Evolutionary conservation across 2,888 invertebrate species (phyloP), one percentile per base, ranked within the genome.

Genomic region (Brachyopa scutellaris): DNA sequence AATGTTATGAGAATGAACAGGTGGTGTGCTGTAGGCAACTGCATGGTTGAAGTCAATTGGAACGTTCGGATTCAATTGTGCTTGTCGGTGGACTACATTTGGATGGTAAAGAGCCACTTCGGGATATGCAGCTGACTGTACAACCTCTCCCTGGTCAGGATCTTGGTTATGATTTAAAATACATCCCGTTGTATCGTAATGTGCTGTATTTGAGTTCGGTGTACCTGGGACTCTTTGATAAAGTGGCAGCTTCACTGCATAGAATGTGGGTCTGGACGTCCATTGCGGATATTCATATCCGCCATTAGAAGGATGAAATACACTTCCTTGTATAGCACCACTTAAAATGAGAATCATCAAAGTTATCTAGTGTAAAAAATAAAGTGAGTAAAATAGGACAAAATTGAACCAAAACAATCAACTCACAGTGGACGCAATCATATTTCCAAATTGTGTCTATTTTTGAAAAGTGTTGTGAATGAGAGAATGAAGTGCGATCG

Each of bases 21-120:
- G 17, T 33, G 51, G 51, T 3, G n/a, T 19, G 6, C 5, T 29
- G 15, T 17, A 49, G 11, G n/a, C 23, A 23, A 7, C 11, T 7
- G 40, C 2, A 2, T 6, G 33, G 11, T 23, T 47, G 23, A 11
- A 23, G 4, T n/a, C 26, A 13, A 23, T 7, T n/a, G 31, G 31
- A 31, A 13, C 21, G n/a, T n/a, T n/a, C 11, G 57, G 57, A 29
- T 13, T 26, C 57, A 9, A 38, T n/a, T 55, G 55, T 9, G 55
- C 1, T 0, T 9, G n/a, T n/a, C n/a, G n/a, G n/a, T n/a, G n/a
- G n/a, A n/a, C n/a, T n/a, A n/a, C n/a, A n/a, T 51, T 47, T 1
- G 23, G 13, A 26, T 47, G 11, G 8, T 47, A 47, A 7, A 47
- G 11, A 1, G 47, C 2, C 7, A 26, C 26, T 7, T 51, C 17